Base-by-base conservation (phyloP, 2,797 vertebrate species). In the Neostethus bicornis region DNA sequence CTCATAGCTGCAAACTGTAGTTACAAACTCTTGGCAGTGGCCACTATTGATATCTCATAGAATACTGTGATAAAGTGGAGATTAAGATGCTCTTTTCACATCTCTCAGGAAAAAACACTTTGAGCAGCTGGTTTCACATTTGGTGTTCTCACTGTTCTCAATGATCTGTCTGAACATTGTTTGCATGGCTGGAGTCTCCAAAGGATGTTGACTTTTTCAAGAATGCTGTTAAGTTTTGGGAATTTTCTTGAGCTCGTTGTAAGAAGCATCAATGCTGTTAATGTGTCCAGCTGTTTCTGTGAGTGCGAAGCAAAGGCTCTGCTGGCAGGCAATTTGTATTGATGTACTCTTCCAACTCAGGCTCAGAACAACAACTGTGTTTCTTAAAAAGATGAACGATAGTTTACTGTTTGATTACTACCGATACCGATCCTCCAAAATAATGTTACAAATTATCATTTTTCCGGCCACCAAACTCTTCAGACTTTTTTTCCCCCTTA, bases 401-500 rank as follows among this genome's bases (percentile, higher is more conserved):
- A n/a, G 60, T 45, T 28, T 35, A 56, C 17, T 2, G 26, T 46
- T 34, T 58, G 63, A 53, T 66, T 61, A 19, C 4, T 44, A 42
- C 66, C 75, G 51, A 51, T 26, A 43, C 23, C 38, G 62, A 29
- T 35, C 24, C 54, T 38, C 12, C 9, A 31, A 38, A 13, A 45
- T 20, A 37, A 66, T 47, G 25, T 21, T 59, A n/a, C 53, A 45
- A 72, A 65, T 44, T 47, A 77, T 81, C 76, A 65, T 59, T 45
- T 56, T 77, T 71, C 79, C 52, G 48, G 37, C 75, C 61, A 65
- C 51, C 60, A 63, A 52, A 70, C 23, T 23, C 25, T 42, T n/a
- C n/a, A n/a, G 63, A 83, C 70, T 80, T 49, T 80, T 81, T 66
- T 56, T n/a, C n/a, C n/a, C n/a, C n/a, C n/a, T n/a, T 42, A 73